Conservation (phyloP, 2,888 invertebrate species). For the Periphyllus acericola region DNA sequence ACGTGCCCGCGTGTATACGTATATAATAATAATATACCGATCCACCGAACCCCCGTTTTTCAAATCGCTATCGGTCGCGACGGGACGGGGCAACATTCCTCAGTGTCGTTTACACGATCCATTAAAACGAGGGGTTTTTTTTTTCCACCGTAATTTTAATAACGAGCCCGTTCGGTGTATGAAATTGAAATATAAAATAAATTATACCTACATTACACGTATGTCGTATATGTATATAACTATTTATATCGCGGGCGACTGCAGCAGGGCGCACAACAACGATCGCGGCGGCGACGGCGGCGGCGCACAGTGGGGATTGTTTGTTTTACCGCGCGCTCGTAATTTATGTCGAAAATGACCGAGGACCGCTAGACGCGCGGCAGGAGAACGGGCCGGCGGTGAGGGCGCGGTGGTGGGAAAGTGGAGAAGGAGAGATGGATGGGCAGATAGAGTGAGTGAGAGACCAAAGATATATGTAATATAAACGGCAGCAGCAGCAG, state of each 20-base stretch:
- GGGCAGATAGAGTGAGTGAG: background rate
- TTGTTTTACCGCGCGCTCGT: constrained; percentile 38
- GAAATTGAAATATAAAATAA: constrained; percentile 28
- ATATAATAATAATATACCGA: background rate
- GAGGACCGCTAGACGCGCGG: background rate
- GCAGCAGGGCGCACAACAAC: background rate
- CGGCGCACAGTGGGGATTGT: constrained; percentile 29
- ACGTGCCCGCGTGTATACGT: background rate
- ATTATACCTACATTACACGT: background rate
- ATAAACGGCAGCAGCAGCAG: background rate
- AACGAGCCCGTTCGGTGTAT: background rate
- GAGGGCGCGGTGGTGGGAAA: background rate
- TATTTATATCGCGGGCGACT: background rate
- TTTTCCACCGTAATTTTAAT: constrained; percentile 11
- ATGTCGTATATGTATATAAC: background rate
- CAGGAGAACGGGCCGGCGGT: background rate
- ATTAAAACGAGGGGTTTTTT: constrained; percentile 29
- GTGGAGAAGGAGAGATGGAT: background rate
- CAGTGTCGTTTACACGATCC: constrained; percentile 16
- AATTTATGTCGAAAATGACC: constrained; percentile 44
- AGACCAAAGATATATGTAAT: background rate
- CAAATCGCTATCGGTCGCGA: background rate
- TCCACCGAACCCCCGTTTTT: background rate
- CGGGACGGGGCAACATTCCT: constrained; percentile 29
- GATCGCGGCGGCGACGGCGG: background rate